Evolutionary conservation across 2,113 vertebrate species (phyloP).

Genomic region (Nibea albiflora): DNA sequence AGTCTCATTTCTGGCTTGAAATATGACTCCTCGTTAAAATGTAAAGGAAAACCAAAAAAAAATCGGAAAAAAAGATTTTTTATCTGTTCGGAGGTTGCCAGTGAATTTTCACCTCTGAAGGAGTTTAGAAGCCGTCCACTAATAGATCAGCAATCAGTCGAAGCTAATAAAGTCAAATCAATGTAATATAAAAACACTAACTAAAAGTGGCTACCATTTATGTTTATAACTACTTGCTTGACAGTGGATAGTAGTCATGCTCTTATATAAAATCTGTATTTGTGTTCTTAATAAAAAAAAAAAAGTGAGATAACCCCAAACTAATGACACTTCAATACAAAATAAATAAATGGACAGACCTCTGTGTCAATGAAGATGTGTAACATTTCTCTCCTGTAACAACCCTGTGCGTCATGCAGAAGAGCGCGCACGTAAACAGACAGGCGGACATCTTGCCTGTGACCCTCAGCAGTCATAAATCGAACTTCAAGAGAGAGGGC

Average conservation of each 20-base stretch:
- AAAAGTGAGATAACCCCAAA: background rate
- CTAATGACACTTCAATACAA: constrained; percentile 4
- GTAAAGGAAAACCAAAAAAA: constrained; percentile 9
- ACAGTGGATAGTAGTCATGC: background rate
- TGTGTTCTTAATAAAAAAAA: background rate
- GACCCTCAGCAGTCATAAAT: constrained; percentile 69
- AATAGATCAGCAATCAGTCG: background rate
- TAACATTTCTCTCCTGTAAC: constrained; percentile 22
- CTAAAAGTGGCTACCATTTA: background rate
- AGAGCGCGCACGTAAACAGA: constrained; percentile 24
- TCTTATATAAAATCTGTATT: background rate
- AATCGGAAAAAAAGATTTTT: constrained; percentile 12
- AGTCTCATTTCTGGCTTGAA: background rate
- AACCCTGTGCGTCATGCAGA: constrained; percentile 30
- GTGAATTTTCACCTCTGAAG: background rate
- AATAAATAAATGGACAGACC: background rate
- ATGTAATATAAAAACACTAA: background rate
- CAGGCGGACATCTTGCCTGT: constrained; percentile 55
- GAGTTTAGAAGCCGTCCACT: background rate
- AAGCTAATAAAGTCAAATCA: constrained; percentile 2
- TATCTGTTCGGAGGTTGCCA: background rate
- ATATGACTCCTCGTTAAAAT: background rate
- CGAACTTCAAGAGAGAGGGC: constrained; percentile 73
- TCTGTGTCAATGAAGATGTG: background rate
- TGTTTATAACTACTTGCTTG: background rate